phyloP scores from a whole-genome alignment of 2,888 invertebrate genomes.

The Chirona hameri region DNA sequence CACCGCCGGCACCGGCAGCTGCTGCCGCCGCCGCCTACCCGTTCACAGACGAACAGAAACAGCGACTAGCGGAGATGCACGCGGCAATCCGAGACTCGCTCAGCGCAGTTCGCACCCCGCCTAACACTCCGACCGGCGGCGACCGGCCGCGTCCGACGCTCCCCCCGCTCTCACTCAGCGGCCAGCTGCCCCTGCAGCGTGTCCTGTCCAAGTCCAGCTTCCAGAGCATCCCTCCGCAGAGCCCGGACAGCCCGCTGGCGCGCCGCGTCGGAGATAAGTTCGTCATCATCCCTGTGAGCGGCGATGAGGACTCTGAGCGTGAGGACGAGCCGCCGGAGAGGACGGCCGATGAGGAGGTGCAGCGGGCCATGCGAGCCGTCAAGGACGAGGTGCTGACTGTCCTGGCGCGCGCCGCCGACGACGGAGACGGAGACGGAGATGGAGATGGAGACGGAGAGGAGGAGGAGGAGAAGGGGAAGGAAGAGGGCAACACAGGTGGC shows the following conservation, averaged over 20 bases:
- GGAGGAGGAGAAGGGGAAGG: not conserved
- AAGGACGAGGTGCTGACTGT: not conserved
- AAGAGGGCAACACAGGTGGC: not conserved
- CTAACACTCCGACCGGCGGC: not conserved
- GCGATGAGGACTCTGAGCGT: conserved; percentile 5
- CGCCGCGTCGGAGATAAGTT: conserved; percentile 35
- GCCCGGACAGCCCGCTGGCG: conserved; percentile 37
- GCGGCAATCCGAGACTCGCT: not conserved
- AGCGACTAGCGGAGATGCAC: not conserved
- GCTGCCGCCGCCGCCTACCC: not conserved
- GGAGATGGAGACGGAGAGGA: not conserved
- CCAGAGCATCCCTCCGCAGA: conserved; percentile 38
- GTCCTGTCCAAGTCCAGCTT: conserved; percentile 36
- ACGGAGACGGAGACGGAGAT: no score
- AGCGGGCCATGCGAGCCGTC: conserved; percentile 22
- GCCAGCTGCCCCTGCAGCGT: conserved; percentile 28
- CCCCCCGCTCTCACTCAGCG: conserved; percentile 31
- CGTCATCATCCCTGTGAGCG: conserved; percentile 38
- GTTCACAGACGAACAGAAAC: not conserved
- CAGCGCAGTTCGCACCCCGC: not conserved
- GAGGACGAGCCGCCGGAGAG: not conserved
- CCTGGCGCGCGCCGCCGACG: conserved; percentile 9
- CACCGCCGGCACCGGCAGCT: not conserved
- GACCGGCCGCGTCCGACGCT: conserved; percentile 23
- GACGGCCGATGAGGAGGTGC: not conserved